Evolutionary conservation across 2,113 vertebrate species (phyloP), one percentile per base, ranked within the genome.

Genomic region (Oenanthe melanoleuca): DNA sequence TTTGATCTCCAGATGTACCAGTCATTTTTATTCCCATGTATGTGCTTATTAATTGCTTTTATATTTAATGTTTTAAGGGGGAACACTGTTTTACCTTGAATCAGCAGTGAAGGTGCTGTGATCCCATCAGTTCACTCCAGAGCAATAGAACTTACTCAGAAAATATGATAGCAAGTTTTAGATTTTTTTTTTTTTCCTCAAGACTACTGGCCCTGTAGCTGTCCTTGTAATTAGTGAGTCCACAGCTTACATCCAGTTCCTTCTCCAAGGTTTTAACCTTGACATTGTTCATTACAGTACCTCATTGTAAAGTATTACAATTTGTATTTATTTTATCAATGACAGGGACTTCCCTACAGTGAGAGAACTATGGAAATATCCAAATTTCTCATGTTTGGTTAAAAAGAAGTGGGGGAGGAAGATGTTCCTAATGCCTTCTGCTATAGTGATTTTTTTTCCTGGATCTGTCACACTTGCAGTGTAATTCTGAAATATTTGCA

Each of bases 1-100:
- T 97, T 96, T 97, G 66, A 94, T 96, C 73, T 96, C 81, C 60
- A 93, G 40, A 75, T 86, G 61, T 28, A 82, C 33, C 59, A 42
- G 67, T 86, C 29, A 56, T 61, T 95, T 95, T 75, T 84, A 79
- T 86, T 86, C 82, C 77, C 40, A 11, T 78, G 37, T 59, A 33
- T 77, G 52, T 31, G 73, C 56, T 89, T 79, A 87, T 67, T 92
- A 92, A 90, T 94, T 95, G 86, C 45, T 59, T 61, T 69, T 93
- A 11, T 74, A 34, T 52, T 91, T 89, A 45, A 69, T 49, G 38
- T 71, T 81, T 83, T 88, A 49, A 75, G 59, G 22, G 57, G 42
- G 29, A 71, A 5, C 8, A 7, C 40, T 49, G 8, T 85, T 92
- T 90, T 63, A 61, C 50, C 19, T 81, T 69, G 73, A 74, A 73